Evolutionary conservation across 2,113 vertebrate genomes (phyloP), one percentile per base, ranked within the genome.

Genomic region (Synchiropus splendidus): DNA sequence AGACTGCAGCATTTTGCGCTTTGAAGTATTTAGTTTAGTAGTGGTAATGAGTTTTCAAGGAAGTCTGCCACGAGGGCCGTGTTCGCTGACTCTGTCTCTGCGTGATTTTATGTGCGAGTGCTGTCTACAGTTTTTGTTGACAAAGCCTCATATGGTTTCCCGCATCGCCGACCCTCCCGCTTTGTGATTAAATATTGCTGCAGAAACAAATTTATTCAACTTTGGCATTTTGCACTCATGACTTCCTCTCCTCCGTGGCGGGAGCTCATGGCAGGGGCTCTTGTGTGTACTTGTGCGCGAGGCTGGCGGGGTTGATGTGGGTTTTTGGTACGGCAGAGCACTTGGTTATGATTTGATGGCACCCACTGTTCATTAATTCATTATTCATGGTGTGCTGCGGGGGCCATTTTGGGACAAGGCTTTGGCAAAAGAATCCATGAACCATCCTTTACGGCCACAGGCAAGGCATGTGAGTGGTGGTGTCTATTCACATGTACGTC

Each of bases 321-420:
- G 40, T 54, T 48, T 44, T 52, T 27, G 51, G 48, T 40, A 30
- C 31, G 31, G 68, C 64, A 68, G 54, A 66, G 45, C 54, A 51
- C 52, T 75, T 64, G 75, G 71, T 72, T 82, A 81, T 82, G 74
- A 81, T 83, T 78, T 80, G 77, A 80, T 80, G 70, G 70, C 60
- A 72, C 68, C 64, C 61, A 49, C 36, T 39, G 66, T 5, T 44
- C 27, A 42, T 15, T 54, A 31, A 70, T 83, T 48, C 64, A 75
- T 81, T 75, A 83, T 81, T 78, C 67, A 84, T 75, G 61, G 33
- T 45, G 51, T 47, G 61, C 61, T 50, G 14, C 74, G 74, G 76
- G 72, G 75, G 61, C 58, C 62, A 64, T 56, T 55, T 63, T 58
- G 50, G 71, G 67, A 67, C 61, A 55, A 65, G 48, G 55, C 45